Evolutionary conservation across 1,140 invertebrate genomes (phyloP).

Genomic region (Drosophila oshimai): DNA sequence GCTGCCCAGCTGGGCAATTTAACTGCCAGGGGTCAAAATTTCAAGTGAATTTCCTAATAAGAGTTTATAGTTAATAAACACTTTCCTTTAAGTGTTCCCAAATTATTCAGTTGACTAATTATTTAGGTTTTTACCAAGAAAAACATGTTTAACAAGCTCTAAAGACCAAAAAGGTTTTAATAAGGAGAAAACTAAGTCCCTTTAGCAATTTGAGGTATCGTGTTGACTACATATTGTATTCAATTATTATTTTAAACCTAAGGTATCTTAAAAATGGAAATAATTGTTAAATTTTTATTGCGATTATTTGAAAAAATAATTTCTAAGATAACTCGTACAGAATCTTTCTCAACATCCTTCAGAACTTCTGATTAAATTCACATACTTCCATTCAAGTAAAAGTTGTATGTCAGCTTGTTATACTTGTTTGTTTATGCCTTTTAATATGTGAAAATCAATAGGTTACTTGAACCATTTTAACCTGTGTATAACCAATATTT

Average conservation of each 20-base stretch:
- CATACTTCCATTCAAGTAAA: no score
- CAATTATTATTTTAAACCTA: no score
- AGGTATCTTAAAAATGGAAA: no score
- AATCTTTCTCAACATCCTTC: no score
- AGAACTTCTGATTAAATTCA: no score
- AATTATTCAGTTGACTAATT: background rate
- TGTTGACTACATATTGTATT: no score
- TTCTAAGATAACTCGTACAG: no score
- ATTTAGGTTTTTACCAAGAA: background rate
- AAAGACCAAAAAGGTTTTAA: background rate
- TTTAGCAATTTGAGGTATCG: no score
- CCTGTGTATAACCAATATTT: background rate
- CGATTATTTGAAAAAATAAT: no score
- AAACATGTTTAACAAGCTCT: background rate
- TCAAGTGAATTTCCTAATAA: background rate
- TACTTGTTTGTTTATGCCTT: background rate
- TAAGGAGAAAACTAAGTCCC: background rate
- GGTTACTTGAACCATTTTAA: background rate
- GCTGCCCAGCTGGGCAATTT: conserved; percentile 23
- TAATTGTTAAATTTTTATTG: no score
- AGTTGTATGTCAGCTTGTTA: no score
- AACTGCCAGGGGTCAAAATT: conserved; percentile 1
- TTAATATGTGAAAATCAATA: background rate
- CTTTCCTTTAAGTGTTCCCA: background rate
- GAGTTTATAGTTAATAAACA: background rate